Percentiles rank a stretch among this genome's conserved stretches.
phyloP scores from a whole-genome alignment of 2,797 vertebrate genomes.

The Peromyscus aztecus region DNA sequence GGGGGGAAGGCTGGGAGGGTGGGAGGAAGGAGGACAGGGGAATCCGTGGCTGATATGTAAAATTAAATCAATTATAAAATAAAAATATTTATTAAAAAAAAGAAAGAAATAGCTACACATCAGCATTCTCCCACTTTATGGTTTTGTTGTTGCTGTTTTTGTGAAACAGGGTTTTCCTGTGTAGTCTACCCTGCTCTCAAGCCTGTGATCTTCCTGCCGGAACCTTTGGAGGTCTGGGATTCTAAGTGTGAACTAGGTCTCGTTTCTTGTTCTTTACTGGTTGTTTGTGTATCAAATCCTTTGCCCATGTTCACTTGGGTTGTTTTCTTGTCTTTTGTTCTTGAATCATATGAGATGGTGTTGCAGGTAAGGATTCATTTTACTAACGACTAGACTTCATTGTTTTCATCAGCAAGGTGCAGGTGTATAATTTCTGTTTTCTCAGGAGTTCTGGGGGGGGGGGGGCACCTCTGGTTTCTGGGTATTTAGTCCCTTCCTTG shows the following conservation, averaged over 20 bases:
- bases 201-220: not conserved
- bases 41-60: no score
- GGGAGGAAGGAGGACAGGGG: no score
- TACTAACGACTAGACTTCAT: slow-evolving; percentile 27
- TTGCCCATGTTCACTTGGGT: not conserved
- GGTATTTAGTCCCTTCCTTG: slow-evolving; percentile 36
- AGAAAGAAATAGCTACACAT: not conserved
- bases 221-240: not conserved
- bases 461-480: not conserved
- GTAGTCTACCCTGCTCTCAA: not conserved
- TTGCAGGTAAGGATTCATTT: slow-evolving; percentile 53
- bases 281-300: not conserved
- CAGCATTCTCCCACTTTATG: not conserved
- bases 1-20: no score
- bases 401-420: not conserved
- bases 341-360: slow-evolving; percentile 2
- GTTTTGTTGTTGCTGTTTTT: not conserved
- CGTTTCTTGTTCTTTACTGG: not conserved
- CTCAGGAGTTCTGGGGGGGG: not conserved
- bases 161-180: no score
- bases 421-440: slow-evolving; percentile 45
- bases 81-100: no score
- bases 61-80: no score
- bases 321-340: slow-evolving; percentile 47
- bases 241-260: not conserved